Conservation (phyloP, 2,113 vertebrate species). For the Gobiocypris rarus region DNA sequence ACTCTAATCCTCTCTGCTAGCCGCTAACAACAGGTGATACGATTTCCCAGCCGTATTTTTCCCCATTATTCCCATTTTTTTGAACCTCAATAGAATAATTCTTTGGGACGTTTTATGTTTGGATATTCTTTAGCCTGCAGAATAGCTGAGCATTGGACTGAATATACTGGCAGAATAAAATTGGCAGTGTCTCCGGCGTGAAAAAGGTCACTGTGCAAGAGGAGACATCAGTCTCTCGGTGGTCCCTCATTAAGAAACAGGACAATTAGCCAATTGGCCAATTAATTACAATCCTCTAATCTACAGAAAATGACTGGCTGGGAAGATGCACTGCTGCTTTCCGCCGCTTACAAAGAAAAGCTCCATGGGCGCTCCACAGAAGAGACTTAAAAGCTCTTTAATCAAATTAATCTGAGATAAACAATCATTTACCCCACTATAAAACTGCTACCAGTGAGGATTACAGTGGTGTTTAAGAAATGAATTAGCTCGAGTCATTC, state of each 20-base stretch:
- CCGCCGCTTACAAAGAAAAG: constrained; percentile 66
- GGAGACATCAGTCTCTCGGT: constrained; percentile 60
- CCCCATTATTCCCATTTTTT: constrained; percentile 5
- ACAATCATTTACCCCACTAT: constrained; percentile 72
- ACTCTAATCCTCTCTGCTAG: constrained; percentile 51
- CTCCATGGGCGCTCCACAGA: constrained; percentile 70
- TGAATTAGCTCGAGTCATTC: constrained; percentile 54
- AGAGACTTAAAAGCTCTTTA: constrained; percentile 73
- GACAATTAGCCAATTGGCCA: constrained; percentile 76
- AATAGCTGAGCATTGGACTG: background rate
- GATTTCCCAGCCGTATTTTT: constrained; percentile 39
- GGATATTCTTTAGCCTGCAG: constrained; percentile 22
- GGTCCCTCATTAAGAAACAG: constrained; percentile 69
- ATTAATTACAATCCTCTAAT: constrained; percentile 77
- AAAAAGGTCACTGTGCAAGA: constrained; percentile 65
- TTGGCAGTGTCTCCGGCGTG: constrained; percentile 47
- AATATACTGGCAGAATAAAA: constrained; percentile 25
- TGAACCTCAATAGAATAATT: constrained; percentile 30
- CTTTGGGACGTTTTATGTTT: constrained; percentile 22
- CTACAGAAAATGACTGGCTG: constrained; percentile 69
- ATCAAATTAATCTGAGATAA: constrained; percentile 79
- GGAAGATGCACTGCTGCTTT: constrained; percentile 66
- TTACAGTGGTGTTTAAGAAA: constrained; percentile 70
- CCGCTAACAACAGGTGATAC: constrained; percentile 51
- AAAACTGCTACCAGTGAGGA: constrained; percentile 72